A percentile compares a stretch with the other conserved stretches of the same genome.
Evolutionary conservation across 2,888 invertebrate species (phyloP).

Genomic region (Hymenopus coronatus): DNA sequence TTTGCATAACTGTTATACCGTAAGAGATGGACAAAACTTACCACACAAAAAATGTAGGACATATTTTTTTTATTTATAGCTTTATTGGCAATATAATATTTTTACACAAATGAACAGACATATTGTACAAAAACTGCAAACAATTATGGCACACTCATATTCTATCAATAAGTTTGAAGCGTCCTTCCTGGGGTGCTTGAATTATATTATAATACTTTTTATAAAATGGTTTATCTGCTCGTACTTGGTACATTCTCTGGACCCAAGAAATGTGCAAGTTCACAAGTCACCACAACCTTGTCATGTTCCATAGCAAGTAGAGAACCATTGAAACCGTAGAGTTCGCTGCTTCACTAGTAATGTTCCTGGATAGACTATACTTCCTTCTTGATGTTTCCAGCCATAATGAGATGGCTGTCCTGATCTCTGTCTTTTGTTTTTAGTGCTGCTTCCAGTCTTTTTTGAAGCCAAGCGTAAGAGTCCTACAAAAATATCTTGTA

Average conservation of each 20-base stretch:
- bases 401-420: constrained; percentile 73
- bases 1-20: too few species aligned
- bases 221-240: constrained; percentile 64
- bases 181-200: constrained; percentile 71
- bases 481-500: too few species aligned
- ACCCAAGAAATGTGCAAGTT: constrained; percentile 75
- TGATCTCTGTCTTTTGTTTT: constrained; percentile 61
- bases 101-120: neutral
- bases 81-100: too few species aligned
- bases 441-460: constrained; percentile 64
- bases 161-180: constrained; percentile 74
- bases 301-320: constrained; percentile 79
- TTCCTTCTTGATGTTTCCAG: constrained; percentile 72
- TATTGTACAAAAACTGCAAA: neutral
- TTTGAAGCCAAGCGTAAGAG: too few species aligned
- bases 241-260: constrained; percentile 60
- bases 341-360: constrained; percentile 67
- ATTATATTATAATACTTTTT: constrained; percentile 87
- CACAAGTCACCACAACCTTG: constrained; percentile 75
- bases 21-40: too few species aligned
- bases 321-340: constrained; percentile 75
- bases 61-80: too few species aligned
- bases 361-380: constrained; percentile 61
- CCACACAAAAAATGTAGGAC: too few species aligned
- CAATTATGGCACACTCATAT: constrained; percentile 49